Evolutionary conservation across 2,888 invertebrate genomes (phyloP), one percentile per base, ranked within the genome.

Genomic region (Acanthosoma haemorrhoidale): DNA sequence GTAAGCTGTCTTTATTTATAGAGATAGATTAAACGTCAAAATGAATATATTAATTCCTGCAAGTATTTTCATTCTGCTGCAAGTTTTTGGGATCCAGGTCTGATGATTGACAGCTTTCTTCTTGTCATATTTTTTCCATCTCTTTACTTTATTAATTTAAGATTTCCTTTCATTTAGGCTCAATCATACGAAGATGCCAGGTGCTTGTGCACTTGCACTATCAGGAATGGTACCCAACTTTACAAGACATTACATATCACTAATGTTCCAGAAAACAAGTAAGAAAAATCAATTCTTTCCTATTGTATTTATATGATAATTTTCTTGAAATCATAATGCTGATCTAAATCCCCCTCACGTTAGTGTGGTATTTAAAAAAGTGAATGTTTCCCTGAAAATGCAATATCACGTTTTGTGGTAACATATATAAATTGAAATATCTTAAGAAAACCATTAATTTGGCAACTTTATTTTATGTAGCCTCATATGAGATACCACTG

Each of bases 131-230:
- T n/a, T 43, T 16, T 4, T 13, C 13, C 15, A 15, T 32, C 9
- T 16, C 29, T n/a, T 13, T 59, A 29, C n/a, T 9, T 32, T 1
- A 31, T 32, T 31, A 16, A 31, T 32, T 32, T 1, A 32, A 8
- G 11, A n/a, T 51, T 51, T 2, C 15, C 3, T 16, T 39, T n/a
- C 41, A 15, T 64, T 38, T 39, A 67, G 67, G 67, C 51, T 6
- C 67, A 67, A 31, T 67, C 67, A 2, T 92, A 91, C 80, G 92
- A 92, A 79, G 92, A 94, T 79, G 90, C 88, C 77, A 81, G 94
- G 77, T 94, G 93, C 78, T 91, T 90, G 80, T 94, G 94, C 78
- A 88, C 93, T 11, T 94, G 93, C 77, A 86, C 88, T 1, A 88
- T 91, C 2, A 88, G 91, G 1, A 85, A 88, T 75, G 89, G 88